Evolutionary conservation across 2,113 vertebrate species (phyloP), one percentile per base, ranked within the genome.

Genomic region (Calidris pygmaea): DNA sequence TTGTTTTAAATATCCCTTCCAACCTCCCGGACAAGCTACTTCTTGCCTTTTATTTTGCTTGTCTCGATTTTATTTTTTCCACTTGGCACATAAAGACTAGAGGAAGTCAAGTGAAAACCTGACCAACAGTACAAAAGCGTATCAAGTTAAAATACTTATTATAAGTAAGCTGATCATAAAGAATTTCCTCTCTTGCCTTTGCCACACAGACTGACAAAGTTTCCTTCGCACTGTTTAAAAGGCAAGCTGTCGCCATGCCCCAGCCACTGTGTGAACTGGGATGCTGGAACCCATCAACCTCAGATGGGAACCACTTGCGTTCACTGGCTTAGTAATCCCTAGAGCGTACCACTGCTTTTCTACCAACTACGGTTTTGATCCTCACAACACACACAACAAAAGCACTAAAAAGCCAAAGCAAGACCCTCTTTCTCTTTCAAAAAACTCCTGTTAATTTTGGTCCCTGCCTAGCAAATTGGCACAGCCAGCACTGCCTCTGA

Each of bases 21-120:
- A 79, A 8, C 4, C n/a, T 47, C 29, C 2, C 21, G 60, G 30
- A 9, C 53, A 83, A 90, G 75, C 24, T 83, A 66, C 41, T 79
- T 85, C 53, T 87, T 87, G 53, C 16, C 32, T 18, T 3, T 71
- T 60, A 6, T 43, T 85, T 56, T 70, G 29, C n/a, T 91, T 37
- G 23, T 78, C 59, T 62, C 13, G 1, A 21, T 55, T 80, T 77
- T 55, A n/a, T 30, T 66, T 87, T 63, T 76, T 65, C 27, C 43
- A 30, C 27, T 70, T 81, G 14, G 27, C 8, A 67, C 26, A 41
- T 32, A 43, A 67, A 73, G 48, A 65, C 73, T 24, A 67, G n/a
- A 48, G 10, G 66, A 74, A 95, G 68, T 45, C 37, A 90, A 88
- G 39, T 22, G 60, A 87, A 84, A 94, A 63, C 34, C 34, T 68